These are phyloP conservation scores for Thelaira solivaga DNA, from an alignment of 2,888 invertebrate species.

Conservation along the genomic window DNA sequence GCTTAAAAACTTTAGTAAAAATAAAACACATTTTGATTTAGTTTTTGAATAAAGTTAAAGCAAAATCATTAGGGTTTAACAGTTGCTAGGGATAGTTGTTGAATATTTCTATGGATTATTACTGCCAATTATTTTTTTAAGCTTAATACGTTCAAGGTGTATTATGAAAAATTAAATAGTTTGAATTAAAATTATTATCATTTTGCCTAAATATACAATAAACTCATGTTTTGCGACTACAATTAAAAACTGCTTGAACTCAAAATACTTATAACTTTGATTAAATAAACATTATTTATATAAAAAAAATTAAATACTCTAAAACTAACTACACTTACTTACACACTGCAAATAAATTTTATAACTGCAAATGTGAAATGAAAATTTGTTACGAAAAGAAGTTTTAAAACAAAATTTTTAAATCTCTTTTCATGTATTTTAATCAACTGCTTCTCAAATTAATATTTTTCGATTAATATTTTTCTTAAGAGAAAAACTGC, in stretches of 20 bases:
- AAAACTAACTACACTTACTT: slow-evolving; percentile 15
- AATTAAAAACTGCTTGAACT: background rate
- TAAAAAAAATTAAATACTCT: slow-evolving; percentile 2
- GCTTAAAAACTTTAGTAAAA: no score
- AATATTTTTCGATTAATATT: slow-evolving; percentile 28
- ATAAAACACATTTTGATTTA: no score
- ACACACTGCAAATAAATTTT: slow-evolving; percentile 27
- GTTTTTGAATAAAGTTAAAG: no score
- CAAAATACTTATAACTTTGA: background rate
- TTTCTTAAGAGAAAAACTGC: slow-evolving; percentile 9
- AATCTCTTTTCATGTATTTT: background rate
- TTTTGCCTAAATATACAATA: background rate
- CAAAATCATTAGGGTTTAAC: no score
- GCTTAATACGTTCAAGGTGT: no score
- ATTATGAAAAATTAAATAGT: no score
- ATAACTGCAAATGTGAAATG: slow-evolving; percentile 41
- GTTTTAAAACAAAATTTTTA: background rate
- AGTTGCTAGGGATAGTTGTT: no score
- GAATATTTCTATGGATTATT: no score
- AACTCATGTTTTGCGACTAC: no score
- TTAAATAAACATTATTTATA: background rate
- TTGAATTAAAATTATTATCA: no score
- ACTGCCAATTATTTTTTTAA: no score
- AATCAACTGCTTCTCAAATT: slow-evolving; percentile 29
- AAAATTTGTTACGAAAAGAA: background rate